These are phyloP conservation scores for Eufriesea mexicana DNA, from an alignment of 1,140 invertebrate genomes.

Conservation along the genomic window DNA sequence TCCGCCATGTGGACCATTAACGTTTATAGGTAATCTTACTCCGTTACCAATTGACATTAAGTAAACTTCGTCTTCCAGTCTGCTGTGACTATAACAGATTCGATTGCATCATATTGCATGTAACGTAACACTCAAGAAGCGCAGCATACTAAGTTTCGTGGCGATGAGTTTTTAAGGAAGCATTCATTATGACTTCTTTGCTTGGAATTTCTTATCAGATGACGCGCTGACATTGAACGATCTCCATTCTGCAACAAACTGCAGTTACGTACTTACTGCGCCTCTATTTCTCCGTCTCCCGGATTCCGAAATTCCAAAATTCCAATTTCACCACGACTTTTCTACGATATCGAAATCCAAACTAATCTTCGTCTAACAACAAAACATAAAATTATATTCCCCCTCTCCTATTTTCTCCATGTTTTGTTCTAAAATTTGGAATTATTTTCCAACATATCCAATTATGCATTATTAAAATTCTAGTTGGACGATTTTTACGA, in stretches of 20 bases:
- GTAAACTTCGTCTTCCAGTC: neutral
- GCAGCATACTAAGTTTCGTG: neutral
- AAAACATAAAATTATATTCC: no score
- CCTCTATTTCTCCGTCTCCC: no score
- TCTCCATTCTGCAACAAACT: neutral
- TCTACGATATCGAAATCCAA: no score
- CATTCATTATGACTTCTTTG: neutral
- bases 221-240: neutral
- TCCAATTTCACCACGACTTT: no score
- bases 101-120: conserved; percentile 13
- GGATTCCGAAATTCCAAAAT: no score
- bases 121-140: conserved; percentile 6
- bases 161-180: conserved; percentile 18
- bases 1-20: neutral
- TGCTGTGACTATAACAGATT: neutral
- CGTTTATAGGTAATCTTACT: neutral
- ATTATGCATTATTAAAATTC: no score
- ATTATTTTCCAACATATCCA: no score
- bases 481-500: no score
- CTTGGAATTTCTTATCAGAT: neutral
- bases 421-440: no score
- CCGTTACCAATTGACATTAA: neutral
- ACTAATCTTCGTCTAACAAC: no score
- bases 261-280: neutral
- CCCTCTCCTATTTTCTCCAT: no score